Percentiles rank a stretch among this genome's conserved stretches.
phyloP scores from a whole-genome alignment of 1,140 invertebrate species.

The Seison nebaliae region DNA sequence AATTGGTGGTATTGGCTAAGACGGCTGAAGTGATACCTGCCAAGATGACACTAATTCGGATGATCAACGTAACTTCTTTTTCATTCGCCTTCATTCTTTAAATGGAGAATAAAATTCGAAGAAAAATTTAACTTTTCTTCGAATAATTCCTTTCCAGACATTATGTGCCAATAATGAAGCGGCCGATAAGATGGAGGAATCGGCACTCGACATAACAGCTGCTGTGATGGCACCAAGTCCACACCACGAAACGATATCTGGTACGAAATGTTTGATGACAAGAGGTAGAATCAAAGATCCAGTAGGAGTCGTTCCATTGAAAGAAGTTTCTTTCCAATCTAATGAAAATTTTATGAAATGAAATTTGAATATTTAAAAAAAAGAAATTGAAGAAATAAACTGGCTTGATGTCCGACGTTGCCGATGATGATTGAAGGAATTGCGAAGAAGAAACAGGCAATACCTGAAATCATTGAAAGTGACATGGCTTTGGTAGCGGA shows the following conservation, averaged over 20 bases:
- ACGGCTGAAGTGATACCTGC: conserved; percentile 64
- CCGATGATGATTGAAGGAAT: conserved; percentile 81
- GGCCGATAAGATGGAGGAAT: conserved; percentile 82
- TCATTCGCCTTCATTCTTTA: conserved; percentile 36
- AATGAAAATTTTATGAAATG: conserved; percentile 15
- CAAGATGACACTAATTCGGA: conserved; percentile 63
- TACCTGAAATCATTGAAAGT: conserved; percentile 73
- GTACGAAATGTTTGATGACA: conserved; percentile 78
- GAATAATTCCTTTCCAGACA: conserved; percentile 78
- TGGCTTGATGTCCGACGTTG: conserved; percentile 67
- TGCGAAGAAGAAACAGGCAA: conserved; percentile 78
- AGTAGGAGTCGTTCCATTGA: conserved; percentile 39
- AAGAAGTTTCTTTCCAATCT: conserved; percentile 76
- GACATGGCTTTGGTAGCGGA: conserved; percentile 64
- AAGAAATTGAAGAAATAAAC: conserved; percentile 33
- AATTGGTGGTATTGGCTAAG: conserved; percentile 78
- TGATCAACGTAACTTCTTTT: conserved; percentile 89
- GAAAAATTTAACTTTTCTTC: conserved; percentile 45
- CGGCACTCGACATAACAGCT: conserved; percentile 88
- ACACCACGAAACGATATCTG: conserved; percentile 65
- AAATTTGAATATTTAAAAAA: not conserved
- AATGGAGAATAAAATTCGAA: not conserved
- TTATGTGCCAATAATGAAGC: conserved; percentile 96
- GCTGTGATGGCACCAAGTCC: conserved; percentile 83
- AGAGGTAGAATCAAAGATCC: conserved; percentile 76